Evolutionary conservation across 2,888 invertebrate species (phyloP), one percentile per base, ranked within the genome.

Genomic region (Carpatolechia fugitivella): DNA sequence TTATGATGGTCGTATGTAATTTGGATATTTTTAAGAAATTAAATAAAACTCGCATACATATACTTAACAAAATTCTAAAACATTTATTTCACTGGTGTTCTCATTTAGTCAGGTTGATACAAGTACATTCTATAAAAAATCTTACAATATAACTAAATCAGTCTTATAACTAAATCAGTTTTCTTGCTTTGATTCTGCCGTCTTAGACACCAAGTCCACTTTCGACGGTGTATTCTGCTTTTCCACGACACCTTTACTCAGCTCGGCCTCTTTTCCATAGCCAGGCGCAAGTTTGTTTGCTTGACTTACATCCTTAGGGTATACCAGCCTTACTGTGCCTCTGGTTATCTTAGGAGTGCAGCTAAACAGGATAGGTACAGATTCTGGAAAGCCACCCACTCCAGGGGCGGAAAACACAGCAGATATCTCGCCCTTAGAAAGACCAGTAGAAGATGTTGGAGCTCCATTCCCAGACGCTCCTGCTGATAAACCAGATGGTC

Each of bases 301-400:
- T 40, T 30, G 49, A 10, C 10, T 44, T 13, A 50, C 55, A 3
- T 5, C 16, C 5, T 24, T 13, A 18, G 33, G 31, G 24, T 44
- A 20, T 7, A 11, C 14, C 13, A 8, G 33, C 50, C n/a, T n/a
- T 20, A 73, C 10, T 13, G 52, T 49, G 6, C 78, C 79, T 35
- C 60, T 65, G n/a, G 54, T 56, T 13, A 83, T 61, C 33, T 69
- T 69, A n/a, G 82, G 78, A 11, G 72, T 59, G 65, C 85, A 86
- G 31, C 67, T 70, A 4, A 84, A 47, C 5, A 79, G 61, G n/a
- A 82, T 58, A 3, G 85, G 82, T 33, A 24, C 24, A 4, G 24
- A 6, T 6, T 24, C 24, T 3, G 24, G 24, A 24, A 24, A 24
- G 3, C 24, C 36, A 36, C 14, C 14, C 6, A 18, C 30, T 30